Conservation (phyloP, 2,113 vertebrate genomes). For the Tympanuchus pallidicinctus region DNA sequence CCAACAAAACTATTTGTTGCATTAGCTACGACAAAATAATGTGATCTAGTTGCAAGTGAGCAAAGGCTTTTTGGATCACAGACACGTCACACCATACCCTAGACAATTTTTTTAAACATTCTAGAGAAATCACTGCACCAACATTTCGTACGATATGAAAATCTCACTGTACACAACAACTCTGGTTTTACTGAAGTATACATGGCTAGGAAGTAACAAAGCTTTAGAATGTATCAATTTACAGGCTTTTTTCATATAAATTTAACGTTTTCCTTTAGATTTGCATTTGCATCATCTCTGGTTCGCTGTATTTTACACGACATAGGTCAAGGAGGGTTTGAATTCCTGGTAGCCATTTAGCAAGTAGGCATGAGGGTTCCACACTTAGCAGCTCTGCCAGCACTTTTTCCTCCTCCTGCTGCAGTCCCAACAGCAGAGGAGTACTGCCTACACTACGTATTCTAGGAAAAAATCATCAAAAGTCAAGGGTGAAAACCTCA, state of each 20-base stretch:
- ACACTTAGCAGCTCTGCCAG: not conserved
- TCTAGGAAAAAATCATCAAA: not conserved
- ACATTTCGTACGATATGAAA: fast-evolving
- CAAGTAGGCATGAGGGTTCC: not conserved
- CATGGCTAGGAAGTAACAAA: not conserved
- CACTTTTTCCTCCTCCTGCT: not conserved
- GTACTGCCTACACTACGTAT: fast-evolving
- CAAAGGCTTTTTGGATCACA: not conserved
- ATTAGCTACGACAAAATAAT: not conserved
- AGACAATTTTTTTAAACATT: fast-evolving
- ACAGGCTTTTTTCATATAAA: not conserved
- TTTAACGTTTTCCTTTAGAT: not conserved
- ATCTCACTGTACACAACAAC: not conserved
- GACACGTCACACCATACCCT: not conserved
- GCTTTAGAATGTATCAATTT: not conserved
- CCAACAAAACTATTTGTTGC: not conserved
- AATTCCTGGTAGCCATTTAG: not conserved
- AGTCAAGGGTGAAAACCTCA: not conserved
- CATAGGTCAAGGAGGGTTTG: not conserved
- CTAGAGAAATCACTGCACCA: not conserved
- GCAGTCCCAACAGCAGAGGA: not conserved
- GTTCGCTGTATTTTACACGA: not conserved
- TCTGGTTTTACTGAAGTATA: not conserved
- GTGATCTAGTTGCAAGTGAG: not conserved
- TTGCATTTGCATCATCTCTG: not conserved